Base-by-base conservation (phyloP, 1,140 invertebrate genomes). In the Leptinotarsa defecta region DNA sequence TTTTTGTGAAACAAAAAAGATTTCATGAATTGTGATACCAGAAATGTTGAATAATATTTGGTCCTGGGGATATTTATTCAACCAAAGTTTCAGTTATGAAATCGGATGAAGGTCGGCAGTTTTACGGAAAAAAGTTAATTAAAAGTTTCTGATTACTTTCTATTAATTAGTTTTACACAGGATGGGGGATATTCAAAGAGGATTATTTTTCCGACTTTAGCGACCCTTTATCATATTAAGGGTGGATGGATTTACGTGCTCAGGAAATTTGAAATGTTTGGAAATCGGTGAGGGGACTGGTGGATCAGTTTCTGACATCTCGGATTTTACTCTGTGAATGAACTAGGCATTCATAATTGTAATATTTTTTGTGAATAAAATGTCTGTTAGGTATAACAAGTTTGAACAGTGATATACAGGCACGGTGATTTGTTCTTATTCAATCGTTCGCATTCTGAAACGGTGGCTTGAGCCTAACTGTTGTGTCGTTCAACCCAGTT, bases 131-230 rank as follows among this genome's bases (percentile, higher is more conserved):
- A 57, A 57, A 57, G 52, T 57, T 43, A n/a, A 57, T 57, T 57
- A 57, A 57, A 57, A 57, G 13, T 57, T 57, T 57, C 52, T 57
- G 52, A 57, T 57, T 57, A 19, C 52, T 57, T 57, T 57, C 52
- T 57, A 57, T 57, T 57, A 57, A 57, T 57, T 57, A 57, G 52
- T 57, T 57, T 57, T 57, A 57, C n/a, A 57, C 52, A 17, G 52
- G 52, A 15, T 57, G 52, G 15, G 3, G 1, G 52, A 57, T 19
- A 13, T 57, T 57, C 52, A 57, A 57, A 57, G 52, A 19, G n/a
- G 52, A 57, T 57, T 57, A 57, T 57, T 57, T 57, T 57, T 57
- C 15, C 52, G 52, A 19, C 15, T 57, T 57, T 4, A 8, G 52
- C 52, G 52, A 19, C 6, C 52, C 17, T 17, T 57, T 57, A 57